These are phyloP conservation scores for Watsonalla cultraria DNA, from an alignment of 2,888 invertebrate species.

Conservation along the genomic window DNA sequence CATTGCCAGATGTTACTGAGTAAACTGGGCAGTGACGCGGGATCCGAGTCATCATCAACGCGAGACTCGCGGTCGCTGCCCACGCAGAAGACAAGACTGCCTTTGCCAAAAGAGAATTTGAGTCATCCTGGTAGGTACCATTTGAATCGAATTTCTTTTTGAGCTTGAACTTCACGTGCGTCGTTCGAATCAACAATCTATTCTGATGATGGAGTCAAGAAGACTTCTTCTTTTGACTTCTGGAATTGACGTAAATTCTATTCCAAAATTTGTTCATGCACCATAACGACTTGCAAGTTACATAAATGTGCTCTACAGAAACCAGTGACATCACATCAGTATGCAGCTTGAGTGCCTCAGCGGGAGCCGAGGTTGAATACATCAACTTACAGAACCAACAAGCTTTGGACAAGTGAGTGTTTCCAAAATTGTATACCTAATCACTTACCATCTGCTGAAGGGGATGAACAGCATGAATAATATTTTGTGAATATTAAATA, in stretches of 20 bases:
- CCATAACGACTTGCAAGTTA: too few species aligned
- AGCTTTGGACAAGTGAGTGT: conserved; percentile 42
- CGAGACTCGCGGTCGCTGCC: conserved; percentile 61
- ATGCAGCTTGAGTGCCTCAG: conserved; percentile 83
- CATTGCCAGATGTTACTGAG: conserved; percentile 81
- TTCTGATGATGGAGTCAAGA: too few species aligned
- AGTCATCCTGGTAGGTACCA: conserved; percentile 70
- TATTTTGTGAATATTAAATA: neutral
- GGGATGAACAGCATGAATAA: too few species aligned
- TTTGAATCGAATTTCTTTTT: neutral
- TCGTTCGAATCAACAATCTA: too few species aligned
- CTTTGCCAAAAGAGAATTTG: conserved; percentile 77
- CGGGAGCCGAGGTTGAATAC: conserved; percentile 77
- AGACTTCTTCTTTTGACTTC: too few species aligned
- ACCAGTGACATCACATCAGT: conserved; percentile 86
- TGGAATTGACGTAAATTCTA: too few species aligned
- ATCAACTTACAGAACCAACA: conserved; percentile 53
- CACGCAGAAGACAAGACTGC: conserved; percentile 51
- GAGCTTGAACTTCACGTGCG: too few species aligned
- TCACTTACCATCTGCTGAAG: too few species aligned
- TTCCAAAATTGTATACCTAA: too few species aligned
- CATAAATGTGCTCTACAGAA: conserved; percentile 57
- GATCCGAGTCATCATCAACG: conserved; percentile 57
- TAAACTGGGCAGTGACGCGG: conserved; percentile 81
- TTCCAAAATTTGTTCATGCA: too few species aligned